Conservation (phyloP, 2,113 vertebrate species). For the Atrichornis clamosus region DNA sequence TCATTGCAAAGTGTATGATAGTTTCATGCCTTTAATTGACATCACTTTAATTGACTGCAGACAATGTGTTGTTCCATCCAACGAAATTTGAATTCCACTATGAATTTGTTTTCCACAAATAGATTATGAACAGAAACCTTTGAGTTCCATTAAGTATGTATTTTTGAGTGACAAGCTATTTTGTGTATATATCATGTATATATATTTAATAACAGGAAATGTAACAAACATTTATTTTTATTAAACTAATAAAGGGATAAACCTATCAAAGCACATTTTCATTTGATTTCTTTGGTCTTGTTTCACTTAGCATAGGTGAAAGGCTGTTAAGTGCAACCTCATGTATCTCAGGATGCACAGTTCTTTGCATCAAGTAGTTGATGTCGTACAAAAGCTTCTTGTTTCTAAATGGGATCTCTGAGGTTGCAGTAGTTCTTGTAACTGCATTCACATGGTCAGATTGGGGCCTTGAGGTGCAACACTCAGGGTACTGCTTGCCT, state of each 20-base stretch:
- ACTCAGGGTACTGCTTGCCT: rapidly evolving
- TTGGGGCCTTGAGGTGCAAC: background rate
- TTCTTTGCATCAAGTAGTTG: background rate
- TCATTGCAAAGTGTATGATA: background rate
- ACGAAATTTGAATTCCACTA: background rate
- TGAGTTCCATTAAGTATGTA: background rate
- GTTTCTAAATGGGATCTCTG: background rate
- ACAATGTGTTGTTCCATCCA: background rate
- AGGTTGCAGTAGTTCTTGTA: background rate
- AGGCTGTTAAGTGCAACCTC: background rate
- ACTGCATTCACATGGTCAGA: background rate
- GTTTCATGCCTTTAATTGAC: background rate
- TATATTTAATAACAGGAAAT: background rate
- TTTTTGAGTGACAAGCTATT: background rate
- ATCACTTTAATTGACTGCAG: background rate
- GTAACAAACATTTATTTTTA: background rate
- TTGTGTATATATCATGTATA: background rate
- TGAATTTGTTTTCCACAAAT: background rate
- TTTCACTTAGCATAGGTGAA: background rate
- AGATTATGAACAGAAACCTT: background rate
- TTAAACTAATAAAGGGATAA: background rate
- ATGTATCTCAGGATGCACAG: background rate
- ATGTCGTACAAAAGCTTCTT: rapidly evolving
- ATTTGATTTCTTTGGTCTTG: background rate
- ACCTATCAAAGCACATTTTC: background rate